Conservation (phyloP, 2,113 vertebrate genomes). For the Sylvilagus bachmani region DNA sequence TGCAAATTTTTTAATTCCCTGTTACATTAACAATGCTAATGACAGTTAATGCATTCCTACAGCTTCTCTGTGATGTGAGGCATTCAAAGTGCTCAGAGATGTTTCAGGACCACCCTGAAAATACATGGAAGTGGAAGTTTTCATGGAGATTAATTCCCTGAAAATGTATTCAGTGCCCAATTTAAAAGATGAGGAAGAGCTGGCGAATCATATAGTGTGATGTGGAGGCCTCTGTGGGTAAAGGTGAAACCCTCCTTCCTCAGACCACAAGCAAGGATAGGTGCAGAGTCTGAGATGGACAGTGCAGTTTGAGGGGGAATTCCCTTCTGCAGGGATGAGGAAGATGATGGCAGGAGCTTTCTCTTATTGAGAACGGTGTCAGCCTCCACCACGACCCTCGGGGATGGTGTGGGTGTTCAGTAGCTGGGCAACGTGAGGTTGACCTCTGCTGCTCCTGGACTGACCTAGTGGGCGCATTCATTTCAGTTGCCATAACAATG, state of each 20-base stretch:
- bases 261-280: not conserved
- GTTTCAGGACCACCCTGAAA: not conserved
- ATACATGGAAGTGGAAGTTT: not conserved
- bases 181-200: not conserved
- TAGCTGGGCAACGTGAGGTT: too few species aligned
- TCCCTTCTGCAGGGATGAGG: not conserved
- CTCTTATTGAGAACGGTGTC: not conserved
- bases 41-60: slow-evolving; percentile 28
- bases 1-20: slow-evolving; percentile 47
- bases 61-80: not conserved
- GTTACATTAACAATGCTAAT: slow-evolving; percentile 68
- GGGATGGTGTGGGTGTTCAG: accelerated
- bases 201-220: accelerated
- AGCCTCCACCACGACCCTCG: not conserved
- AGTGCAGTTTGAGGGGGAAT: not conserved
- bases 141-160: not conserved
- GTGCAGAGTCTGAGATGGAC: too few species aligned
- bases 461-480: too few species aligned
- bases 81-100: not conserved
- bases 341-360: not conserved
- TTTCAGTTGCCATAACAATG: not conserved
- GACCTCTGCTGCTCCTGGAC: too few species aligned
- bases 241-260: not conserved
- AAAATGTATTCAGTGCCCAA: not conserved
- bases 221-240: not conserved